Evolutionary conservation across 2,888 invertebrate species (phyloP), one percentile per base, ranked within the genome.

Genomic region (Drosophila eohydei): DNA sequence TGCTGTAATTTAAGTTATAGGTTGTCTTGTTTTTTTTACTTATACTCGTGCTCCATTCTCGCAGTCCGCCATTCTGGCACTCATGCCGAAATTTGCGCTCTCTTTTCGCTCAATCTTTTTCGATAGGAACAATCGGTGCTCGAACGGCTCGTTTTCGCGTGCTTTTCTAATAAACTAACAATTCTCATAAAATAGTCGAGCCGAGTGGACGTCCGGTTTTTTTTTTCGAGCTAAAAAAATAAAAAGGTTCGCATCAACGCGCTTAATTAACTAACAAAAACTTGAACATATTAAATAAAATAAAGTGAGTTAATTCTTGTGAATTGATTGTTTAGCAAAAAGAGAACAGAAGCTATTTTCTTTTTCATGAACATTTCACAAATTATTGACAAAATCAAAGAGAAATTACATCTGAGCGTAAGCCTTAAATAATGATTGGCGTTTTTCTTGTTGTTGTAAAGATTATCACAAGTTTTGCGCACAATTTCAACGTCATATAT

Each of bases 401-500:
- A 88, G 69, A 89, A 79, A 54, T 71, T 84, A 57, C 76, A 72
- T 62, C 66, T 88, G 67, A 82, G 74, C 73, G 90, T 89, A 89
- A 79, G 90, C 62, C 46, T 61, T 48, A 65, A 57, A 62, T 48
- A 58, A 59, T 65, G 43, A 56, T 72, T 40, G 43, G 61, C 65
- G 46, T 57, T 66, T 41, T 55, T 56, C 11, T 81, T 74, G 48
- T 64, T 69, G 46, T 57, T 63, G 40, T 68, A 55, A 72, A 52
- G 80, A 79, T 85, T 74, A 84, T 89, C 83, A 89, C 83, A 72
- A 84, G 54, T 83, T 84, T 78, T 56, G 72, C 68, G 52, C 88
- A 83, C 75, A 54, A 69, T 71, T 67, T 58, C 54, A 44, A 56
- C 58, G 36, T 61, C 28, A 55, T 62, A 41, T 50, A 48, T 26